Percentiles rank a stretch among this genome's conserved stretches.
Evolutionary conservation across 1,140 invertebrate genomes (phyloP).

Genomic region (Brachionus asplanchnoidis): DNA sequence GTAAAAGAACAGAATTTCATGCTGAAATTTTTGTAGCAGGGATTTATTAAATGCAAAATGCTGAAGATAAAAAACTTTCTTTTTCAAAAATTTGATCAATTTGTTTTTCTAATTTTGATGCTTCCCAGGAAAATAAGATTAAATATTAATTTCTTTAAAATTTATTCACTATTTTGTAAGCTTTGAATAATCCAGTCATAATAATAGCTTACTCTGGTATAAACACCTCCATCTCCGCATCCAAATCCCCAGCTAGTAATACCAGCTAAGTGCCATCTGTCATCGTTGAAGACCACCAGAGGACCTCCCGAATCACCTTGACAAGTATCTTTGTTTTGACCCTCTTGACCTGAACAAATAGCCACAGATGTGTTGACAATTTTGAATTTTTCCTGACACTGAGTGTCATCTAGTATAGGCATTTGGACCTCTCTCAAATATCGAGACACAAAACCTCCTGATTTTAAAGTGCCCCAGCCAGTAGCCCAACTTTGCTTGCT

Average conservation of each 20-base stretch:
- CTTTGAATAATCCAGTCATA: constrained; percentile 15
- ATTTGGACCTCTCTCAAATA: constrained; percentile 38
- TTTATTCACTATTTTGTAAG: neutral
- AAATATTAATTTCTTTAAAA: neutral
- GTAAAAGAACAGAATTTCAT: neutral
- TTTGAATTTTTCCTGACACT: constrained; percentile 10
- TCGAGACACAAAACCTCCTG: constrained; percentile 3
- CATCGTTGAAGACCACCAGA: neutral
- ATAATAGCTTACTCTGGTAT: constrained; percentile 26
- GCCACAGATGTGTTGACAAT: neutral
- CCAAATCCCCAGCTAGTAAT: constrained; percentile 37
- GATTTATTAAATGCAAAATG: too few relatives aligned
- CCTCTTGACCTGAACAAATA: constrained; percentile 18
- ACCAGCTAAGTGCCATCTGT: constrained; percentile 10
- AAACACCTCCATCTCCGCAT: constrained; percentile 42
- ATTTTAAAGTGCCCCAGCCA: constrained; percentile 16
- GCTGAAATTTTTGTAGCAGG: too few relatives aligned
- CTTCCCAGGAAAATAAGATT: neutral
- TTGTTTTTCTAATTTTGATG: neutral
- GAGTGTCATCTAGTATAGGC: neutral
- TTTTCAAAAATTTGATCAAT: neutral
- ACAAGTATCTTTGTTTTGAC: constrained; percentile 35
- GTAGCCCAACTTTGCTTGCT: constrained; percentile 31
- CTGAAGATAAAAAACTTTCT: too few relatives aligned
- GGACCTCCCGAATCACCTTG: constrained; percentile 41